phyloP scores from a whole-genome alignment of 2,113 vertebrate genomes.

The Ivindomyrus marchei region DNA sequence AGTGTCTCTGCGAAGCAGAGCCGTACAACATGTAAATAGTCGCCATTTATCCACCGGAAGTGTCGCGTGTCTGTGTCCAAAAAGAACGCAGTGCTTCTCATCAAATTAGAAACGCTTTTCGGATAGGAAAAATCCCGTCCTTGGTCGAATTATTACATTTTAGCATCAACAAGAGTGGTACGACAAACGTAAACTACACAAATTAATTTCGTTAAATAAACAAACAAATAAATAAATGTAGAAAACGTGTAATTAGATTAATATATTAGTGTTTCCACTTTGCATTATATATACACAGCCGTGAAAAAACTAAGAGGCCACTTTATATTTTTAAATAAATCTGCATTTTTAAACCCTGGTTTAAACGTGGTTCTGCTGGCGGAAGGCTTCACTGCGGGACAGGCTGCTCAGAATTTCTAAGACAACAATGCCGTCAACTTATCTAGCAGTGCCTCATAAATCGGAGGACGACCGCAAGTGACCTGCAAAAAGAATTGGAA shows the following conservation, averaged over 20 bases:
- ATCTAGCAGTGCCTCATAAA: neutral
- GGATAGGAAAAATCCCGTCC: neutral
- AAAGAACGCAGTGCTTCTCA: neutral
- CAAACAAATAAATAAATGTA: neutral
- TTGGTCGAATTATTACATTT: neutral
- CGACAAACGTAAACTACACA: neutral
- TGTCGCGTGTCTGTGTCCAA: neutral
- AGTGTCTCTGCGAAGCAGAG: neutral
- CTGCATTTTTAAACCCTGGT: no score
- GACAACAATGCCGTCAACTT: no score
- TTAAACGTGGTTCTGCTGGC: no score
- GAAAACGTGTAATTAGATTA: neutral
- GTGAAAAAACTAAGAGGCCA: no score
- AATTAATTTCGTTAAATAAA: neutral
- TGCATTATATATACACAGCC: neutral
- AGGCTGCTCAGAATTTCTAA: no score
- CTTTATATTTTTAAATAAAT: no score
- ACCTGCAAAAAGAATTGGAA: neutral
- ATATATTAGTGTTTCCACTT: neutral
- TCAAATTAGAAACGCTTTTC: neutral
- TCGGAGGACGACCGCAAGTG: neutral
- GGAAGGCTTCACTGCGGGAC: no score
- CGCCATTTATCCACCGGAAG: neutral
- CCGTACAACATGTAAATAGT: neutral
- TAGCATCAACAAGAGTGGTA: neutral